phyloP scores from a whole-genome alignment of 2,113 vertebrate genomes.

The human region DNA sequence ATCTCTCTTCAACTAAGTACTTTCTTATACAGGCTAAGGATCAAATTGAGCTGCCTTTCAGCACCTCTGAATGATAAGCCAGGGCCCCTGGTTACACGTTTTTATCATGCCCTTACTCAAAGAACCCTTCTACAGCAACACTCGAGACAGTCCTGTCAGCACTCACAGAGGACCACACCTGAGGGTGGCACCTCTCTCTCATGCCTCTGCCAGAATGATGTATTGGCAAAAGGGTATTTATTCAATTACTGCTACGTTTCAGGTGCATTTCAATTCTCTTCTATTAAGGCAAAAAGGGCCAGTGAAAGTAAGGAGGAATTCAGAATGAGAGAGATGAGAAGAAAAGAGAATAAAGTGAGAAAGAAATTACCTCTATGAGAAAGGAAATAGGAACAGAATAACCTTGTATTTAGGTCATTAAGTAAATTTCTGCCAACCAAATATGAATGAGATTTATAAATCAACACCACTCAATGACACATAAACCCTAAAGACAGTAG shows the following conservation, averaged over 20 bases:
- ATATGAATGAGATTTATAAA: slow-evolving; percentile 77
- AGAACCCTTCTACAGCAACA: slow-evolving; percentile 59
- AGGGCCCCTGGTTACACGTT: slow-evolving; percentile 67
- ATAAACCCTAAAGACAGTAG: slow-evolving; percentile 72
- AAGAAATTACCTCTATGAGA: slow-evolving; percentile 63
- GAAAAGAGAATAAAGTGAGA: slow-evolving; percentile 71
- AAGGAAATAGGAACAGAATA: not conserved
- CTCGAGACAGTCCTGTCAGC: slow-evolving; percentile 62
- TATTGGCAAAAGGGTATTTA: slow-evolving; percentile 52
- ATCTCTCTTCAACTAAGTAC: slow-evolving; percentile 46
- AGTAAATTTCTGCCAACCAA: slow-evolving; percentile 65
- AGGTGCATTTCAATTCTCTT: slow-evolving; percentile 41
- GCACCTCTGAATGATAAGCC: slow-evolving; percentile 71
- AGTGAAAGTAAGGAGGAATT: slow-evolving; percentile 46
- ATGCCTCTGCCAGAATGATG: not conserved
- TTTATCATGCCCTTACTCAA: slow-evolving; percentile 75
- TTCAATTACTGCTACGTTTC: slow-evolving; percentile 11
- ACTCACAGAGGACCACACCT: slow-evolving; percentile 35
- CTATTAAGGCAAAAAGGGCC: not conserved
- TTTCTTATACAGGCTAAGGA: slow-evolving; percentile 54
- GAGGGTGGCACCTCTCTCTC: slow-evolving; percentile 26
- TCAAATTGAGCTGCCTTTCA: slow-evolving; percentile 77
- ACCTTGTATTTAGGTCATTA: slow-evolving; percentile 43
- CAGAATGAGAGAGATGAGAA: slow-evolving; percentile 48
- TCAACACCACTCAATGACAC: slow-evolving; percentile 49